Conservation (phyloP, 2,113 vertebrate genomes). For the Oncorhynchus tshawytscha region DNA sequence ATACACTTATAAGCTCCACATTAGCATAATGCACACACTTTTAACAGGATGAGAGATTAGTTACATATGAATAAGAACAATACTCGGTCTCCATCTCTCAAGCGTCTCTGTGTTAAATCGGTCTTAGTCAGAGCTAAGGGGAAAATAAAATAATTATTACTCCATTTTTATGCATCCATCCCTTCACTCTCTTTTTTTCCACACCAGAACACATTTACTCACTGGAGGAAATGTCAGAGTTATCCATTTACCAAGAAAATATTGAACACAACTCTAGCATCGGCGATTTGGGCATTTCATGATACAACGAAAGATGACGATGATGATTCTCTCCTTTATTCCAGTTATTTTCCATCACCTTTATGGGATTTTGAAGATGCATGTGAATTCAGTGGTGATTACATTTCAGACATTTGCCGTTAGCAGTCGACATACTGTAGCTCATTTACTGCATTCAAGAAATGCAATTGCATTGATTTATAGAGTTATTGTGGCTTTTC, state of each 20-base stretch:
- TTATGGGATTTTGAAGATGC: not conserved
- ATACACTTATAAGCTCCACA: not conserved
- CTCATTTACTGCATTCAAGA: not conserved
- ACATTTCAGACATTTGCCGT: not conserved
- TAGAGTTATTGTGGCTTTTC: not conserved
- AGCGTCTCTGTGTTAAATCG: not conserved
- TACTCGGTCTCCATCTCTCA: not conserved
- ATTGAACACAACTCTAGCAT: not conserved
- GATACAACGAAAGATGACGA: not conserved
- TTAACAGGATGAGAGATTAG: not conserved
- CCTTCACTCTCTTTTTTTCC: not conserved
- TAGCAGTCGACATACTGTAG: not conserved
- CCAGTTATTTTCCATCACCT: not conserved
- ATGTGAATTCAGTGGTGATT: not conserved
- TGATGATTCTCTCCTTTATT: not conserved
- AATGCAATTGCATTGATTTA: constrained; percentile 1
- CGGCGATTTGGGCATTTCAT: not conserved
- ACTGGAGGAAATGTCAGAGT: constrained; percentile 9
- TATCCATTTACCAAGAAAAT: constrained; percentile 10
- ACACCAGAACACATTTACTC: constrained; percentile 1
- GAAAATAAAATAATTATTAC: not conserved
- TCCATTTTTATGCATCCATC: not conserved
- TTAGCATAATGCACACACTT: not conserved
- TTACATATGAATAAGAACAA: not conserved
- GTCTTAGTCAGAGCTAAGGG: constrained; percentile 1